Evolutionary conservation across 2,888 invertebrate species (phyloP), one percentile per base, ranked within the genome.

Genomic region (Thera britannica): DNA sequence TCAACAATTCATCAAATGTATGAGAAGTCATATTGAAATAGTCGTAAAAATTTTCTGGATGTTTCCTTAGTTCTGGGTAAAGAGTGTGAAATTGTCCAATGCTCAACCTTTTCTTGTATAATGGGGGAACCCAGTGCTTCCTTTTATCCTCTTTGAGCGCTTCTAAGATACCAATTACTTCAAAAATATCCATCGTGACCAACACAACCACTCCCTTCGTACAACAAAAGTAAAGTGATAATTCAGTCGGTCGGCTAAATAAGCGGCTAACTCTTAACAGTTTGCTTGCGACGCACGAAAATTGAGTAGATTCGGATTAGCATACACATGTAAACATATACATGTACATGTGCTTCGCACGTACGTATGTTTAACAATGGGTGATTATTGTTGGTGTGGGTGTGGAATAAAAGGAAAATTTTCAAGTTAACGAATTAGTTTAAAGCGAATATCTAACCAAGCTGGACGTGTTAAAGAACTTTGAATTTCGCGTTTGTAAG

Each of bases 171-270:
- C 38, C 38, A 38, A 38, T 38, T 38, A 38, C 38, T 38, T 38
- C 38, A 38, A 38, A 38, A 38, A 38, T 38, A 38, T 38, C 38
- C 38, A 38, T 38, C 66, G 66, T 61, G 61, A 66, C 61, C 61
- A 66, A 66, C 61, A 69, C 71, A 71, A 68, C 65, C 65, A 71
- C 68, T 68, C 71, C 63, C 63, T 68, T 66, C 68, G 72, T 67
- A 72, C 68, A 69, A 69, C 72, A 61, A 70, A 65, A 70, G 67
- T 70, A 67, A 70, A 70, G 65, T 70, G 67, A 67, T 49, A 64
- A 67, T 67, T 67, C 59, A 65, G 67, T 70, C 62, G 70, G 67
- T 67, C 64, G 70, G 35, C 64, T 67, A 57, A 38, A 38, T 38
- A 38, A 38, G 38, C 38, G 38, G 38, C 38, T 38, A 38, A 38